A percentile compares a stretch with the other conserved stretches of the same genome.
Evolutionary conservation across 2,888 invertebrate species (phyloP).

Genomic region (Polyploca ridens): DNA sequence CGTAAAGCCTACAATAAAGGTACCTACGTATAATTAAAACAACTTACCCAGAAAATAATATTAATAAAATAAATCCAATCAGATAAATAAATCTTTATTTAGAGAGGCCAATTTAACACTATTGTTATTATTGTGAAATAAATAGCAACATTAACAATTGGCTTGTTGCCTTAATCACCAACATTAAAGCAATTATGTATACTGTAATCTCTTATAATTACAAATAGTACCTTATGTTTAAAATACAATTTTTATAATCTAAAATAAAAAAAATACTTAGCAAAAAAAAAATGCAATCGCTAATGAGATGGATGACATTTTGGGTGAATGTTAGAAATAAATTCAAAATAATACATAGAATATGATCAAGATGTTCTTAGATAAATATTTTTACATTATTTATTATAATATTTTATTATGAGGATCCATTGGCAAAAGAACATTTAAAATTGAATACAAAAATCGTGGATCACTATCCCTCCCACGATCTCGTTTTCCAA

Average conservation of each 20-base stretch:
- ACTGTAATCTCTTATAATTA: constrained; percentile 62
- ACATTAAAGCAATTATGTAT: constrained; percentile 48
- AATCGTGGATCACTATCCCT: neutral
- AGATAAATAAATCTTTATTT: constrained; percentile 79
- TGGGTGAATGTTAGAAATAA: constrained; percentile 49
- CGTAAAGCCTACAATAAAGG: too few species aligned
- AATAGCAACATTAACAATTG: constrained; percentile 64
- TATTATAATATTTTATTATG: constrained; percentile 14
- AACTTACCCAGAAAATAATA: neutral
- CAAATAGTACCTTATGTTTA: constrained; percentile 60
- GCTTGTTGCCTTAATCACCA: constrained; percentile 57
- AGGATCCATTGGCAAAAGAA: neutral
- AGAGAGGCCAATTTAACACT: constrained; percentile 79
- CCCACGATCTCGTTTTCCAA: too few species aligned
- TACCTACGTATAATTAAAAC: too few species aligned
- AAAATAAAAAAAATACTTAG: constrained; percentile 61
- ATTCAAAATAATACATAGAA: constrained; percentile 36
- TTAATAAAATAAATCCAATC: constrained; percentile 26
- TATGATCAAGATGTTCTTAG: neutral
- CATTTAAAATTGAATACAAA: neutral
- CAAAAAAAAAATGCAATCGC: constrained; percentile 66
- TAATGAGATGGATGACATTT: constrained; percentile 66
- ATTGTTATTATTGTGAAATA: constrained; percentile 62
- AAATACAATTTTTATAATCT: constrained; percentile 50
- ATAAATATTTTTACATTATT: neutral